Base-by-base conservation (phyloP, 2,888 invertebrate species). In the Hemistola chrysoprasaria region DNA sequence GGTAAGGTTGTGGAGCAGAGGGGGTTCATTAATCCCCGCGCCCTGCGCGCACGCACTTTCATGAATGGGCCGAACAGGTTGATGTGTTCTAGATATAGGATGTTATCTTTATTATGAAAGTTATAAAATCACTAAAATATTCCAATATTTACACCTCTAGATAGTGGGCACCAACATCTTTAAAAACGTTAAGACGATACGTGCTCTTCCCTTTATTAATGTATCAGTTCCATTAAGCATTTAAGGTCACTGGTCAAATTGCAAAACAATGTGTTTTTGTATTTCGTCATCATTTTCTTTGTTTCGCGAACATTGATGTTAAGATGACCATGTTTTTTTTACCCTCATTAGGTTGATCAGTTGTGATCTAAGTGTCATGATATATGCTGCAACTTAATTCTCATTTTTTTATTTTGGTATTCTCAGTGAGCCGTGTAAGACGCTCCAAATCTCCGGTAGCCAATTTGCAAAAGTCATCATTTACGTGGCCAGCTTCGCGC, bases 21-120 rank as follows among this genome's bases (percentile, higher is more conserved):
- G 80, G 78, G 80, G 79, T 85, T 84, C 86, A 86, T 88, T 86
- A 87, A 87, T 86, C 87, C 87, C 86, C 87, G 83, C 86, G 82
- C 87, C 84, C 85, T 86, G 87, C 86, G 86, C 85, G 71, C 87
- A 85, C 87, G 87, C 87, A 88, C 87, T 88, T 87, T 88, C 85
- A 88, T 88, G 87, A 88, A 88, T 88, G 87, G 83, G 74, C 78
- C 80, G 78, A 87, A 87, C 87, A 88, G 87, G 87, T 88, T 88
- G 86, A 86, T 86, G 79, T 81, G 78, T 85, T 71, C 65, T 50
- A 49, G 52, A 56, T 75, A 88, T 74, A 85, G 85, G 76, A 10
- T 82, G 85, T 45, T 51, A 43, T 56, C 59, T 47, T 50, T 41
- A 53, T 36, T 22, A 36, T 44, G 46, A 46, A 24, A 45, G 47